Conservation (phyloP, 1,140 invertebrate species). For the Trichonephila clavata region DNA sequence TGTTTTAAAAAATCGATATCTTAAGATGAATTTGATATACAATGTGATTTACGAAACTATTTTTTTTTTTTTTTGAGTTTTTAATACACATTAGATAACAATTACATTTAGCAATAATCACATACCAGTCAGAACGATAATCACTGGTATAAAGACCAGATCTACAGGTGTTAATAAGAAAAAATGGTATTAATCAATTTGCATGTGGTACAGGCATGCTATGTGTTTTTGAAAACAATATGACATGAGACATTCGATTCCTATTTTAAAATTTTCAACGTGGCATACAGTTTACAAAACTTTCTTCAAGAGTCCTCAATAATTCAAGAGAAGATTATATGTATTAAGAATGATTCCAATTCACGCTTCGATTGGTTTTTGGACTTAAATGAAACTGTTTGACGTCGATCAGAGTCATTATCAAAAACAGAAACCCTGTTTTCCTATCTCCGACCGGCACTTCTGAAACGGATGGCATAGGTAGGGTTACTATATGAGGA, state of each 20-base stretch:
- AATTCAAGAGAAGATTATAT: not conserved
- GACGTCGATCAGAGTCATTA: not conserved
- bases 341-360: not conserved
- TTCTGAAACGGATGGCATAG: not conserved
- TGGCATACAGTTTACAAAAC: not conserved
- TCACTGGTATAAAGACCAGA: not conserved
- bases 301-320: not conserved
- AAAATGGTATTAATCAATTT: not conserved
- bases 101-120: not conserved
- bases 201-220: not conserved
- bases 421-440: not conserved
- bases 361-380: not conserved
- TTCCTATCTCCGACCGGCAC: not conserved
- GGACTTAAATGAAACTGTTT: not conserved
- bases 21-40: no score
- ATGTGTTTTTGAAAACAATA: not conserved
- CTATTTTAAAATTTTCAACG: not conserved
- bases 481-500: not conserved
- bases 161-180: slow-evolving; percentile 4
- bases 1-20: no score
- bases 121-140: not conserved
- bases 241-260: not conserved
- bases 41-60: not conserved
- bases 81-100: not conserved
- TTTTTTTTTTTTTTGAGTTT: no score